A percentile compares a stretch with the other conserved stretches of the same genome.
phyloP scores from a whole-genome alignment of 2,113 vertebrate genomes.

The Cyphomyrus plagiostoma region DNA sequence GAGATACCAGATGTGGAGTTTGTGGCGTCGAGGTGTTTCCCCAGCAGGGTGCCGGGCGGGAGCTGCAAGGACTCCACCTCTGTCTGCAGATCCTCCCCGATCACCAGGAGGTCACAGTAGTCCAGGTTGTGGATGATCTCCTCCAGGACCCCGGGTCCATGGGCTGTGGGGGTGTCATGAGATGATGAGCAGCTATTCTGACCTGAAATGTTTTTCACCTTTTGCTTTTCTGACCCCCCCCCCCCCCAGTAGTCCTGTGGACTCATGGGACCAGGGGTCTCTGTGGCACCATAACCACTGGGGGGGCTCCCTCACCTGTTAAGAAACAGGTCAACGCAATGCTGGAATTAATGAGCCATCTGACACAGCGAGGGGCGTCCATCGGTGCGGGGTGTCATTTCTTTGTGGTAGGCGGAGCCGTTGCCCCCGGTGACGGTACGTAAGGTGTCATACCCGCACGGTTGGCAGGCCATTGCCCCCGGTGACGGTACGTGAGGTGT shows the following conservation, averaged over 20 bases:
- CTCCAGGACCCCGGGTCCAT: slow-evolving; percentile 63
- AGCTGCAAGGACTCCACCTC: slow-evolving; percentile 81
- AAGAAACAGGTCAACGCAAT: too few species aligned
- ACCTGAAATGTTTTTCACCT: background rate
- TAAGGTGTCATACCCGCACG: too few species aligned
- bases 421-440: background rate
- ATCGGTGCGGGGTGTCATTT: background rate
- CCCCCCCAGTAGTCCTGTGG: background rate
- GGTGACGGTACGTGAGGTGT: background rate
- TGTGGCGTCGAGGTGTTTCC: slow-evolving; percentile 85
- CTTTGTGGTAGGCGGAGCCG: background rate
- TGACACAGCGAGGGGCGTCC: too few species aligned
- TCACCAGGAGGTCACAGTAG: slow-evolving; percentile 88
- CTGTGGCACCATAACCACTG: background rate
- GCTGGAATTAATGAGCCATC: background rate
- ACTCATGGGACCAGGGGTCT: background rate
- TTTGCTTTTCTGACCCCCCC: background rate
- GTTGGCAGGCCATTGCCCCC: slow-evolving; percentile 31
- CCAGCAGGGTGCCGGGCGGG: slow-evolving; percentile 63
- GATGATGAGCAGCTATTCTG: background rate
- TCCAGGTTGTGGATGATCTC: slow-evolving; percentile 91
- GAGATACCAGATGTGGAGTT: slow-evolving; percentile 93
- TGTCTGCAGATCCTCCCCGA: slow-evolving; percentile 75
- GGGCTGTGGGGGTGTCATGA: slow-evolving; percentile 50
- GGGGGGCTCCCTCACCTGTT: too few species aligned